phyloP scores from a whole-genome alignment of 2,888 invertebrate genomes.

The Uloborus plumipes region DNA sequence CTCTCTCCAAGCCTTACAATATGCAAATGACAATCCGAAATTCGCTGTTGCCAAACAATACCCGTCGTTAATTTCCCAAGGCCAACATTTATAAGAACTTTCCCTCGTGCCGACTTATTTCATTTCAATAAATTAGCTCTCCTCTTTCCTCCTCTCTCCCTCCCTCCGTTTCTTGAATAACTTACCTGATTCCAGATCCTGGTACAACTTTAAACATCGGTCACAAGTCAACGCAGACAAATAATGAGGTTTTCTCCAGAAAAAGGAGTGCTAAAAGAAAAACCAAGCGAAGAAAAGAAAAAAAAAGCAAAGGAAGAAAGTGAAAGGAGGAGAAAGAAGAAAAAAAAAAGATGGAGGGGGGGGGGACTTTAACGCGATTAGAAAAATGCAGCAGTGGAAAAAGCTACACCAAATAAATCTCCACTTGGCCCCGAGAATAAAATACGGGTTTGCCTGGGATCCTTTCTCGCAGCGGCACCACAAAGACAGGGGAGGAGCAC shows the following conservation, averaged over 20 bases:
- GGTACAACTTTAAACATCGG: conserved; percentile 16
- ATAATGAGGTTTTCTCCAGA: conserved; percentile 47
- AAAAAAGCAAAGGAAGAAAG: conserved; percentile 7
- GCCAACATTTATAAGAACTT: too few species aligned
- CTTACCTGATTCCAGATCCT: conserved; percentile 46
- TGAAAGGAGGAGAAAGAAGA: conserved; percentile 1
- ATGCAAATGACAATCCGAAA: too few species aligned
- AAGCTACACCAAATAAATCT: conserved; percentile 60
- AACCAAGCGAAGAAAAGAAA: background rate
- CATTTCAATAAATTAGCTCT: too few species aligned
- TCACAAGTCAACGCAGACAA: conserved; percentile 37
- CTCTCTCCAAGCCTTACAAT: too few species aligned
- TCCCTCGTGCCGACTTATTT: too few species aligned
- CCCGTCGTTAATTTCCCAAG: too few species aligned
- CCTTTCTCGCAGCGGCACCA: conserved; percentile 33
- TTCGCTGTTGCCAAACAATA: too few species aligned
- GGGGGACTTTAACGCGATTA: conserved; percentile 48
- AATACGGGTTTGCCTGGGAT: conserved; percentile 23
- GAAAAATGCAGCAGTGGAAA: conserved; percentile 46
- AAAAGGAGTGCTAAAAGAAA: conserved; percentile 15
- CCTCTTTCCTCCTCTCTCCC: too few species aligned
- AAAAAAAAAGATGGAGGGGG: conserved; percentile 3
- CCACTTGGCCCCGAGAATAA: conserved; percentile 12
- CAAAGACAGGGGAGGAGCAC: conserved; percentile 33
- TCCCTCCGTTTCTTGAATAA: background rate